phyloP scores from a whole-genome alignment of 2,113 vertebrate genomes.

The Dipodomys ordii region DNA sequence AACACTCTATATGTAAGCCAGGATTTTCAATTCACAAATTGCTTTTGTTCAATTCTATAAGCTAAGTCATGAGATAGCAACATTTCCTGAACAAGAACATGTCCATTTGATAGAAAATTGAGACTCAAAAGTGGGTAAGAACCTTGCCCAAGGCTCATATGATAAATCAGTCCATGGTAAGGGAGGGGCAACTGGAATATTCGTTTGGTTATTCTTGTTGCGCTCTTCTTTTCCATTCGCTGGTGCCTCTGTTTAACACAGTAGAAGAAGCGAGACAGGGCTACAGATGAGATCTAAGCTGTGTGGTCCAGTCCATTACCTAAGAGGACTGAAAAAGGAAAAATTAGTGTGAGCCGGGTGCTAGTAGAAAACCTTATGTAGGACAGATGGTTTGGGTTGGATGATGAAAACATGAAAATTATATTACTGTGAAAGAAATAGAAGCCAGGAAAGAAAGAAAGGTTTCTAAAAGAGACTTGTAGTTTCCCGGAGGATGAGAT shows the following conservation, averaged over 20 bases:
- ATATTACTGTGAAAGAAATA: not conserved
- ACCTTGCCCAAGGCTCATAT: not conserved
- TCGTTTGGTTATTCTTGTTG: not conserved
- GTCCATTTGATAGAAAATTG: not conserved
- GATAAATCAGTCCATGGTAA: not conserved
- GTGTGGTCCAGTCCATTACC: not conserved
- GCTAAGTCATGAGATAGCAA: not conserved
- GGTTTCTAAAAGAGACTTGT: not conserved
- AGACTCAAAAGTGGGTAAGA: not conserved
- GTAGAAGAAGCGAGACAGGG: not conserved
- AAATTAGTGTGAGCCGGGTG: not conserved
- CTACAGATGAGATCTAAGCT: not conserved
- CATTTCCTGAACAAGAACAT: not conserved
- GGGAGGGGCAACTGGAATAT: too few relatives aligned
- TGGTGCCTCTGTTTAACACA: too few relatives aligned
- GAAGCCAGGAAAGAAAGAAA: not conserved
- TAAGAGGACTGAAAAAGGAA: not conserved
- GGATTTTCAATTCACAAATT: constrained; percentile 11
- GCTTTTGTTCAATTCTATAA: not conserved
- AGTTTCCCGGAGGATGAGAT: not conserved
- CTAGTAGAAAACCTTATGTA: not conserved
- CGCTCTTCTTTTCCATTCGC: not conserved
- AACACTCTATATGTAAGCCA: not conserved
- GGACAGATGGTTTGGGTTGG: not conserved
- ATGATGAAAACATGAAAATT: not conserved